Base-by-base conservation (phyloP, 2,888 invertebrate species). In the Beris morrisii region DNA sequence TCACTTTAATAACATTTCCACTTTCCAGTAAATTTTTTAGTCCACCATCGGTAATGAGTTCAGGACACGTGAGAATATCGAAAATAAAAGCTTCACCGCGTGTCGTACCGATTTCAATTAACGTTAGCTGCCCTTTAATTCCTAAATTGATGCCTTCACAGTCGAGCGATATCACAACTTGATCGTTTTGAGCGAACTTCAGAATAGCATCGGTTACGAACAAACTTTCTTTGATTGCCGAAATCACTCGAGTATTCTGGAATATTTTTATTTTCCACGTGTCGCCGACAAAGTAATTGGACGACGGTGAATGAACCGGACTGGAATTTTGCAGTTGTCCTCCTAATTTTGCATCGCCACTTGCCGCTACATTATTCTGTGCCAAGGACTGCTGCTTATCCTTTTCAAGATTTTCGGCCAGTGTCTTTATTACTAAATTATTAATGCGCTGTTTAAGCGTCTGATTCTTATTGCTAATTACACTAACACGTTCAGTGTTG, bases 91-190 rank as follows among this genome's bases (percentile, higher is more conserved):
- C 89, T 77, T 89, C 90, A 46, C 94, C 93, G 64, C 87, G 85
- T 75, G 88, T 85, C 2, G 93, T 92, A 12, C 92, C 94, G 73
- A 93, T 87, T 78, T 93, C 92, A 77, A 95, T 86, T 58, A 96
- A 81, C 3, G 95, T 95, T 69, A 96, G 83, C 73, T 92, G 91
- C 15, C 95, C 95, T 77, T 93, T 93, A 1, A 89, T 83, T 28
- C 96, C 96, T 69, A 96, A 83, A 81, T 95, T 95, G 64, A 96
- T 92, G 13, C 96, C 95, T 82, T 97, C 96, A 74, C 94, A 94
- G 78, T 96, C 96, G 75, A 96, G 87, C 0, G 93, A 92, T 28
- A 96, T 84, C 67, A 89, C 87, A 64, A 86, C 85, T 73, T 84
- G 75, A 58, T 78, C 77, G 67, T 76, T 76, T 69, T 82, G 82